A percentile compares a stretch with the other conserved stretches of the same genome.
Conservation (phyloP, 2,113 vertebrate species). For the Xenopus tropicalis region UCB_Xtro_10.0 CM004449.2:78784501-78785000, state of each 20-base stretch:
- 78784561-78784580: neutral
- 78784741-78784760: neutral
- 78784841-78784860: neutral
- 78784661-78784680: neutral
- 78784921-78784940: neutral
- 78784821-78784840: neutral
- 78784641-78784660: neutral
- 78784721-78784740: neutral
- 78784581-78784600: neutral
- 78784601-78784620: neutral
- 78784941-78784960: neutral
- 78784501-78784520: neutral
- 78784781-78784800: neutral
- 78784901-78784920: neutral
- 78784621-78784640: neutral
- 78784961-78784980: neutral
- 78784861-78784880: neutral
- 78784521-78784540: neutral
- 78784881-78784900: neutral
- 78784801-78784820: neutral
- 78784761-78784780: neutral
- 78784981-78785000: conserved; percentile 25
- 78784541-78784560: neutral
- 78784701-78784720: neutral
- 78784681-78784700: neutral